These are phyloP conservation scores for Tinea trinotella DNA, from an alignment of 2,888 invertebrate genomes.

Conservation along the genomic window DNA sequence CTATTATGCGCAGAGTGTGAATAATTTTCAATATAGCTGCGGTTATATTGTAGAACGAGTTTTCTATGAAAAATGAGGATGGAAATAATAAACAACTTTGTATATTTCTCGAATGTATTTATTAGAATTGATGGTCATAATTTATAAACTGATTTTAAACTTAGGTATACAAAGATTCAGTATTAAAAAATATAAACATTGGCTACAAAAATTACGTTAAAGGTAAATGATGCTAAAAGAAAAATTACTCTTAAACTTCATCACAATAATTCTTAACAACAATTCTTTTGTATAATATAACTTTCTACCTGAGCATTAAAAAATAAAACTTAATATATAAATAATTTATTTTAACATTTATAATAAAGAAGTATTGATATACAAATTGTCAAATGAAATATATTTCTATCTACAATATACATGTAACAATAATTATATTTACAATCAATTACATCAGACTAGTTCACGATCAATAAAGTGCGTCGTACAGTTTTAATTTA, in stretches of 20 bases:
- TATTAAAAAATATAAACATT: constrained; percentile 67
- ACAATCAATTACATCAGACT: constrained; percentile 68
- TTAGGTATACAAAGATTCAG: constrained; percentile 62
- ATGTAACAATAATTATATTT: constrained; percentile 71
- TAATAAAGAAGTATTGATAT: constrained; percentile 55
- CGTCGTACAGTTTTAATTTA: constrained; percentile 37
- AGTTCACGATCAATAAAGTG: constrained; percentile 60
- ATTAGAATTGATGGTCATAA: constrained; percentile 55
- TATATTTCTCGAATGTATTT: constrained; percentile 50
- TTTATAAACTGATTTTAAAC: constrained; percentile 66
- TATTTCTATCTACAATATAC: constrained; percentile 71
- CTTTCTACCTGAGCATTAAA: constrained; percentile 51
- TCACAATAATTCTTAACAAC: constrained; percentile 37
- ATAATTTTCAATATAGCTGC: constrained; percentile 2
- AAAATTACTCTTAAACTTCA: constrained; percentile 37
- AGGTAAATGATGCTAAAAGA: constrained; percentile 47
- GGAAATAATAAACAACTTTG: background rate
- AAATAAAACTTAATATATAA: constrained; percentile 49
- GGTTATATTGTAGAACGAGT: background rate
- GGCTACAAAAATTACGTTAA: constrained; percentile 58
- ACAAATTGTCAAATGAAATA: constrained; percentile 66
- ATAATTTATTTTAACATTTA: constrained; percentile 58
- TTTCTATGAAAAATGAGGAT: background rate
- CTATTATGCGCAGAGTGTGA: background rate
- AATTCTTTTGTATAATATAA: constrained; percentile 17